Percentiles rank a stretch among this genome's conserved stretches.
phyloP scores from a whole-genome alignment of 1,140 invertebrate genomes.

The Hycleus cichorii region DNA sequence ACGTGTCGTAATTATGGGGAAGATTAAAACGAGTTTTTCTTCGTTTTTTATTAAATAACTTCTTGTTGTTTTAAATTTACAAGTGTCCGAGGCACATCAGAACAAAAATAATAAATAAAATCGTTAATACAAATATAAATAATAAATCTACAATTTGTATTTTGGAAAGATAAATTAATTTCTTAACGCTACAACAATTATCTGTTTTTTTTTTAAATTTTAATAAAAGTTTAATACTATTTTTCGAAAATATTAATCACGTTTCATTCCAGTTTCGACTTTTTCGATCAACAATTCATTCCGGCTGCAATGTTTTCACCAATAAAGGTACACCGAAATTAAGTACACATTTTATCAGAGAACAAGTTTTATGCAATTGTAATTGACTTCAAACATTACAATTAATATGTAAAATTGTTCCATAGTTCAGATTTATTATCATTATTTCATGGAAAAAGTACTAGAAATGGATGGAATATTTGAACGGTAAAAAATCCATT shows the following conservation, averaged over 20 bases:
- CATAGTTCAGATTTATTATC: too few relatives aligned
- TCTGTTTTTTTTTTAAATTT: too few relatives aligned
- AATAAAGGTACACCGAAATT: constrained; percentile 18
- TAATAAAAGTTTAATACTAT: constrained; percentile 13
- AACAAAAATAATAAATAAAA: constrained; percentile 24
- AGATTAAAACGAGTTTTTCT: too few relatives aligned
- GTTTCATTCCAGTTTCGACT: neutral
- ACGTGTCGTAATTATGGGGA: too few relatives aligned
- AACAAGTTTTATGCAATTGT: constrained; percentile 14
- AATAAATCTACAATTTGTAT: constrained; percentile 2
- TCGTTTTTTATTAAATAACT: constrained; percentile 20
- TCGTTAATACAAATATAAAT: constrained; percentile 14
- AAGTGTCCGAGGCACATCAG: constrained; percentile 24
- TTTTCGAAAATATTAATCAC: constrained; percentile 12
- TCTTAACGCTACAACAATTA: constrained; percentile 9
- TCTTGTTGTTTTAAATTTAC: constrained; percentile 8
- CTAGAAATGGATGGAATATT: constrained; percentile 25
- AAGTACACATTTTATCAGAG: constrained; percentile 20
- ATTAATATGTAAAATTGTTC: constrained; percentile 15
- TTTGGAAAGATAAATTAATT: constrained; percentile 13
- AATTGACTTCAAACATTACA: constrained; percentile 24
- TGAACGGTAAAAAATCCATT: constrained; percentile 19
- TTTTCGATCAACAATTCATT: neutral
- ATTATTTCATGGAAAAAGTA: constrained; percentile 9
- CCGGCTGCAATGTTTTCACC: neutral